Evolutionary conservation across 2,888 invertebrate species (phyloP).

Genomic region (Melinaea menophilus): DNA sequence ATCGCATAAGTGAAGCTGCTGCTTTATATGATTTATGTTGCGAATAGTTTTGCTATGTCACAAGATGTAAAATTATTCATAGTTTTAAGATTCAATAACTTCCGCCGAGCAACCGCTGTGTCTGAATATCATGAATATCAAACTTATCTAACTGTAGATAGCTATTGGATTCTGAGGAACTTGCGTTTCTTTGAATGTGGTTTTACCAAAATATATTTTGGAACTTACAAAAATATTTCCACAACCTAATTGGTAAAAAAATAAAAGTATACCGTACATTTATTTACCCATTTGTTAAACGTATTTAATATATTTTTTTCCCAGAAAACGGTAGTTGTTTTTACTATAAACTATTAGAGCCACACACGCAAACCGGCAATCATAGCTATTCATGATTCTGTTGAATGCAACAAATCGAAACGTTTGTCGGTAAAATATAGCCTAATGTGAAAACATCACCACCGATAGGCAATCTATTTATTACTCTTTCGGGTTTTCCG

Average conservation of each 20-base stretch:
- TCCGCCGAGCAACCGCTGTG: slow-evolving; percentile 2
- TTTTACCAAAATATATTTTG: not conserved
- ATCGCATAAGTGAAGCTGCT: slow-evolving; percentile 35
- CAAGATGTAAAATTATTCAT: slow-evolving; percentile 6
- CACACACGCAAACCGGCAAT: slow-evolving; percentile 67
- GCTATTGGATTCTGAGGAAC: slow-evolving; percentile 3
- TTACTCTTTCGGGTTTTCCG: slow-evolving; percentile 27
- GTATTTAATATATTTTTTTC: slow-evolving; percentile 10
- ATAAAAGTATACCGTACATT: not conserved
- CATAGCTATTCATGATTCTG: slow-evolving; percentile 54
- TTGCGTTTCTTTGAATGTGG: not conserved
- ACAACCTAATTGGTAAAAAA: not conserved
- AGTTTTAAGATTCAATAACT: slow-evolving; percentile 8
- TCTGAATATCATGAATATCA: slow-evolving; percentile 8
- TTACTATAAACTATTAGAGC: slow-evolving; percentile 54
- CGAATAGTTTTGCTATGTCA: slow-evolving; percentile 6
- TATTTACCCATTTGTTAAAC: not conserved
- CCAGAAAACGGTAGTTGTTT: slow-evolving; percentile 32
- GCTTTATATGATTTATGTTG: slow-evolving; percentile 34
- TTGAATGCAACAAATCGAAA: slow-evolving; percentile 66
- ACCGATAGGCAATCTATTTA: slow-evolving; percentile 28
- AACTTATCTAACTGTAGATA: slow-evolving; percentile 4
- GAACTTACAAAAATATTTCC: not conserved
- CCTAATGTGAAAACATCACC: slow-evolving; percentile 35
- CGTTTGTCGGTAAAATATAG: slow-evolving; percentile 39